Evolutionary conservation across 2,113 vertebrate genomes (phyloP).

Genomic region (Nibea albiflora): DNA sequence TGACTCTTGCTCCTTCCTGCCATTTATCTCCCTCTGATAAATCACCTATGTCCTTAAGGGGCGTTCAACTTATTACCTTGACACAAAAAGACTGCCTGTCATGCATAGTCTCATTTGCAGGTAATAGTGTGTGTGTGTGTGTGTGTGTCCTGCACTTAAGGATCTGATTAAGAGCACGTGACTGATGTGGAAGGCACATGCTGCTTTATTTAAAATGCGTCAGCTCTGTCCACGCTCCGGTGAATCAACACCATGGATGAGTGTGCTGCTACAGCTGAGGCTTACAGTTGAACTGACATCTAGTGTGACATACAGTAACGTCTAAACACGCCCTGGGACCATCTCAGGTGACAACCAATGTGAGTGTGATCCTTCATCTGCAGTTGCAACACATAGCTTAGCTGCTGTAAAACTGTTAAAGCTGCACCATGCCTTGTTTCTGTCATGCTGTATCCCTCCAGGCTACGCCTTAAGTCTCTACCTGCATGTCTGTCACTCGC

Average conservation of each 20-base stretch:
- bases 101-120: conserved; percentile 51
- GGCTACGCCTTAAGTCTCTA: conserved; percentile 61
- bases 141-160: conserved; percentile 32
- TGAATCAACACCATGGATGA: conserved; percentile 30
- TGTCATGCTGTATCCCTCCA: conserved; percentile 60
- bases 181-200: conserved; percentile 44
- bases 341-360: conserved; percentile 34
- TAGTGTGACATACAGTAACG: conserved; percentile 42
- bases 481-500: conserved; percentile 62
- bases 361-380: conserved; percentile 42
- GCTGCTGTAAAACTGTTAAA: conserved; percentile 41
- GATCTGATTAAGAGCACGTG: conserved; percentile 26
- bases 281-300: conserved; percentile 27
- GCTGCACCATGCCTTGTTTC: conserved; percentile 54
- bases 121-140: conserved; percentile 13
- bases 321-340: conserved; percentile 48
- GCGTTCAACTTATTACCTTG: conserved; percentile 28
- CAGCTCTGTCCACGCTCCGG: conserved; percentile 42
- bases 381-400: conserved; percentile 35
- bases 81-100: conserved; percentile 49
- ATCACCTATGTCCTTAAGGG: conserved; percentile 41
- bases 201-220: conserved; percentile 35
- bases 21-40: conserved; percentile 37
- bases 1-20: conserved; percentile 35
- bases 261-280: conserved; percentile 23